Evolutionary conservation across 2,113 vertebrate species (phyloP).

Genomic region (Otocyon megalotis): DNA sequence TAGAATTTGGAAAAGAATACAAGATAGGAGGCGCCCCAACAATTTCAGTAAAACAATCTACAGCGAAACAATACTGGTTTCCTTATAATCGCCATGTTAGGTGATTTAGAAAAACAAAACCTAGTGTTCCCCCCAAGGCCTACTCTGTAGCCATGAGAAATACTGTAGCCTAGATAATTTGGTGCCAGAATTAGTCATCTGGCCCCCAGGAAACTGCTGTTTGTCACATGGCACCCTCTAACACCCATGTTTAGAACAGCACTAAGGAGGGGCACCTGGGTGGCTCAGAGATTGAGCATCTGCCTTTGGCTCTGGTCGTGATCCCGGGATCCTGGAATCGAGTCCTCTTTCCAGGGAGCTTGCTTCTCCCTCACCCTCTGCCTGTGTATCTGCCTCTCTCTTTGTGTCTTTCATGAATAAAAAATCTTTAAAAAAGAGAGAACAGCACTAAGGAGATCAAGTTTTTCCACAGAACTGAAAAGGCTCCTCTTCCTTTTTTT

Average conservation of each 20-base stretch:
- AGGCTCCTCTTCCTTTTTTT: not conserved
- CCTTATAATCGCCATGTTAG: not conserved
- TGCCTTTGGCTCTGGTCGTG: no score
- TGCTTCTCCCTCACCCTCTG: no score
- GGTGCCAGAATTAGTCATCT: not conserved
- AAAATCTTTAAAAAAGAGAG: no score
- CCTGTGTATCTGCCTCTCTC: no score
- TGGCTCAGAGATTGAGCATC: no score
- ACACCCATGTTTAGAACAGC: not conserved
- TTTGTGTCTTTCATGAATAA: no score
- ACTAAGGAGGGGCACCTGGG: not conserved
- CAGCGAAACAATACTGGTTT: not conserved
- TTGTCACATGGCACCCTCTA: not conserved
- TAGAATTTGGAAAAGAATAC: not conserved
- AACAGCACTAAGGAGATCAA: not conserved
- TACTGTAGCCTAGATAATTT: not conserved
- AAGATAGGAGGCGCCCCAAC: not conserved
- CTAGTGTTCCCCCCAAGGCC: not conserved
- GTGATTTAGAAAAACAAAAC: not conserved
- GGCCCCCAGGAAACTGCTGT: not conserved
- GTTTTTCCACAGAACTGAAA: not conserved
- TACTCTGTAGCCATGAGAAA: not conserved
- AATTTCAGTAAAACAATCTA: not conserved
- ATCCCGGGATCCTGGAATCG: no score
- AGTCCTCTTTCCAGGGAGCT: no score